These are phyloP conservation scores for Cyrtorhinus lividipennis DNA, from an alignment of 1,140 invertebrate genomes.

Conservation along the genomic window DNA sequence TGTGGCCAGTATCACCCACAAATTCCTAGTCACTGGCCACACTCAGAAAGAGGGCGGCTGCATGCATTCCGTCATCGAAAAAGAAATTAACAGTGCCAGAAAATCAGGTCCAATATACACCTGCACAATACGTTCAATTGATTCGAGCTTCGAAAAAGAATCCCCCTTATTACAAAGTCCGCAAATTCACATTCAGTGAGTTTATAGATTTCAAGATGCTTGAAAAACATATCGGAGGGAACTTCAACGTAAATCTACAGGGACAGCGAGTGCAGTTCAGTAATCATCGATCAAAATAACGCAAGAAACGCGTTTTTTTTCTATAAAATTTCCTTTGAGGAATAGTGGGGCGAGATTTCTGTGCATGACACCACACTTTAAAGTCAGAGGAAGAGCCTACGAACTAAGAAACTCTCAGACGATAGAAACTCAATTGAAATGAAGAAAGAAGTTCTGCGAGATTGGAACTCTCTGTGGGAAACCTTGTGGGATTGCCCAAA, in stretches of 20 bases:
- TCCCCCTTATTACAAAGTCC: neutral
- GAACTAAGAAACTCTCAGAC: no score
- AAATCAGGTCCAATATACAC: slow-evolving; percentile 10
- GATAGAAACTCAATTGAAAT: no score
- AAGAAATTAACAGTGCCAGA: neutral
- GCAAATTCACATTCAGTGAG: neutral
- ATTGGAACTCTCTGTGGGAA: no score
- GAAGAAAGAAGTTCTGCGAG: no score
- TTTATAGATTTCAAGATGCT: neutral
- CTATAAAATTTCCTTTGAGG: neutral
- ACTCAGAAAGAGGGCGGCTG: neutral
- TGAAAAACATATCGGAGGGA: neutral
- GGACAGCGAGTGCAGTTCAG: neutral
- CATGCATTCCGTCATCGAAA: slow-evolving; percentile 9
- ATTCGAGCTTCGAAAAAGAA: slow-evolving; percentile 9
- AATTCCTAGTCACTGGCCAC: neutral
- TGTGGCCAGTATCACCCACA: no score
- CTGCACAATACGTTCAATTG: neutral
- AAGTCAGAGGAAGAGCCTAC: no score
- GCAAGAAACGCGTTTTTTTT: neutral
- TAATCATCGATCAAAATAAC: neutral
- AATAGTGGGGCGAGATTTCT: neutral
- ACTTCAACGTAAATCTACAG: neutral
- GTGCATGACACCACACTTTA: neutral
- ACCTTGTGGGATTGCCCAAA: no score